Evolutionary conservation across 2,113 vertebrate genomes (phyloP).

Genomic region (Halcyon malimbica): DNA sequence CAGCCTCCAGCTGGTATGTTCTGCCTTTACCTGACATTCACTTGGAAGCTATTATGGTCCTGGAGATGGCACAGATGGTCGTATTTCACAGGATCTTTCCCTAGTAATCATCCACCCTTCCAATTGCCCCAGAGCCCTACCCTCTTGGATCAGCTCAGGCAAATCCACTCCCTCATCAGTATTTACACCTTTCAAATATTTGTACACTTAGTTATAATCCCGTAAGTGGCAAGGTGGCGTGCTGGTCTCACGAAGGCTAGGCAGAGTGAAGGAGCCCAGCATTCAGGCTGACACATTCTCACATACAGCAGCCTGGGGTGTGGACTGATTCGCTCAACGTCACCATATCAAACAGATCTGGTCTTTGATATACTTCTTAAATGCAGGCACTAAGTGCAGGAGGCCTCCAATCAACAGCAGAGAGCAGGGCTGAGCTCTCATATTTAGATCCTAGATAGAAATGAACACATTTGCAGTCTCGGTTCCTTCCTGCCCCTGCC

Average conservation of each 20-base stretch:
- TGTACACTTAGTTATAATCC: background rate
- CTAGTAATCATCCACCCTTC: background rate
- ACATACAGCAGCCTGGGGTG: background rate
- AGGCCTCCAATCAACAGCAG: background rate
- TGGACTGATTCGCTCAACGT: fast-evolving
- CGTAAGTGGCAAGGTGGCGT: background rate
- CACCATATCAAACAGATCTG: background rate
- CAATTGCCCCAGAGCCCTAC: background rate
- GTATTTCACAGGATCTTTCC: background rate
- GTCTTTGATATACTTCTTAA: background rate
- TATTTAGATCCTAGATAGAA: background rate
- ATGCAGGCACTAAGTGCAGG: background rate
- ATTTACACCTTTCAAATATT: background rate
- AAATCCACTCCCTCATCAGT: background rate
- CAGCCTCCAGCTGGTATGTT: background rate
- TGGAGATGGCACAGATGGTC: background rate
- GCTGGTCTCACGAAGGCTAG: background rate
- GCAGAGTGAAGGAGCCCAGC: background rate
- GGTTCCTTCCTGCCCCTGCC: background rate
- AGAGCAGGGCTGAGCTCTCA: background rate
- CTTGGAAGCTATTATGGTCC: background rate
- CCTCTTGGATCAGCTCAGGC: background rate
- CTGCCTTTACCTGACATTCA: conserved; percentile 17
- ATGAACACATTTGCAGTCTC: background rate
- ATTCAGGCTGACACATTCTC: background rate